Percentiles rank a stretch among this genome's conserved stretches.
phyloP scores from a whole-genome alignment of 2,888 invertebrate genomes.

The Geophilus truncorum region DNA sequence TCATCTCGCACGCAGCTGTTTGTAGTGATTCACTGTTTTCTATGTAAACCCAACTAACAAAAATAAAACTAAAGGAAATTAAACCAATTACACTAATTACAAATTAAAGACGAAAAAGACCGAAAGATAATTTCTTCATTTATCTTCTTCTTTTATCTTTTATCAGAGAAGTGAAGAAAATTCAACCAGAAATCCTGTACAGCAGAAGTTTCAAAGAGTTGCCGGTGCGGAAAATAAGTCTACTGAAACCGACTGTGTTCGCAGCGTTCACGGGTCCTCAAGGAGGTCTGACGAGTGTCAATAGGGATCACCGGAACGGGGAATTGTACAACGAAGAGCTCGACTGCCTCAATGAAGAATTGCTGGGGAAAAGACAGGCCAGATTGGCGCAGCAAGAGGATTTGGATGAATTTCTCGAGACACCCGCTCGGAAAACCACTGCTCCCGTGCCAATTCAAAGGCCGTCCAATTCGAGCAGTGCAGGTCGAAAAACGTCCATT shows the following conservation, averaged over 20 bases:
- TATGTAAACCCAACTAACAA: neutral
- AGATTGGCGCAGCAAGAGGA: conserved; percentile 42
- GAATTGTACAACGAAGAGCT: conserved; percentile 51
- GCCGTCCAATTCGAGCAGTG: conserved; percentile 39
- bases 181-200: conserved; percentile 60
- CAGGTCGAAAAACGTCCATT: conserved; percentile 43
- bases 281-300: conserved; percentile 70
- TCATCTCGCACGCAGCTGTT: neutral
- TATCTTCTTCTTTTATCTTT: no score
- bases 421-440: neutral
- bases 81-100: neutral
- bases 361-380: conserved; percentile 48
- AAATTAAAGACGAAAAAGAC: neutral
- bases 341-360: conserved; percentile 64
- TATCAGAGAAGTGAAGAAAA: conserved; percentile 42
- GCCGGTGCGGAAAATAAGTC: conserved; percentile 54
- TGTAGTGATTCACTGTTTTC: neutral
- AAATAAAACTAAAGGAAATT: neutral
- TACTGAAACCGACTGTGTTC: conserved; percentile 55
- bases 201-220: conserved; percentile 68
- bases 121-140: neutral
- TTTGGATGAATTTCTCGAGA: conserved; percentile 45
- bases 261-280: conserved; percentile 77
- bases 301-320: conserved; percentile 55
- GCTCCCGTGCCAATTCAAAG: conserved; percentile 38